Base-by-base conservation (phyloP, 2,797 vertebrate genomes). In the Chloroceryle inda region DNA sequence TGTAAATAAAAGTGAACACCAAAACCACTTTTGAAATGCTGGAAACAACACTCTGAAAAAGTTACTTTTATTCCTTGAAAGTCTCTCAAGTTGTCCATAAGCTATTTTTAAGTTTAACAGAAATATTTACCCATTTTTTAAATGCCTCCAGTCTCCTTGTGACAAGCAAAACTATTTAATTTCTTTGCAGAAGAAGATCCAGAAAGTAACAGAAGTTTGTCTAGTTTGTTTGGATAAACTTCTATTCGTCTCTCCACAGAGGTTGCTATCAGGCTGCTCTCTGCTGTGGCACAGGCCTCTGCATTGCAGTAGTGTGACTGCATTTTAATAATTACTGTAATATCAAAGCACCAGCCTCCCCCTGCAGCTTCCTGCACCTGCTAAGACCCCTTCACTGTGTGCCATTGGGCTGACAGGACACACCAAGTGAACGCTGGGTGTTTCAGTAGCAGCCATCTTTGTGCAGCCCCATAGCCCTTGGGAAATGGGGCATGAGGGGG, bases 281-380 rank as follows among this genome's bases (percentile, higher is more conserved):
- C 58, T 69, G 50, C 33, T 1, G 0, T 1, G 29, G 31, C 45
- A 72, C 53, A 52, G 23, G 29, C 20, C 24, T 68, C 74, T 50
- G 22, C 2, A 9, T 17, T 40, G 27, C 61, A 17, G 6, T 0
- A 50, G 8, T 6, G 1, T 0, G 0, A 23, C 26, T 12, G 2
- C 6, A 4, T 17, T 62, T 49, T 11, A 53, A 27, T 14, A 31
- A 58, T n/a, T 35, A 47, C 31, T 5, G 2, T 10, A 15, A 7
- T 3, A 40, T 4, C 8, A 40, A 49, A 68, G 40, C 22, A 31
- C 4, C 21, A 6, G 8, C 38, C 50, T 64, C 58, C 22, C 14
- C 22, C 19, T 35, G 4, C 27, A 26, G 37, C 62, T 62, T 62
- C 23, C 63, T 4, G 0, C 4, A 6, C 49, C 42, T 27, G 56